These are phyloP conservation scores for Oenanthe melanoleuca DNA, from an alignment of 2,113 vertebrate species.

Conservation along the genomic window DNA sequence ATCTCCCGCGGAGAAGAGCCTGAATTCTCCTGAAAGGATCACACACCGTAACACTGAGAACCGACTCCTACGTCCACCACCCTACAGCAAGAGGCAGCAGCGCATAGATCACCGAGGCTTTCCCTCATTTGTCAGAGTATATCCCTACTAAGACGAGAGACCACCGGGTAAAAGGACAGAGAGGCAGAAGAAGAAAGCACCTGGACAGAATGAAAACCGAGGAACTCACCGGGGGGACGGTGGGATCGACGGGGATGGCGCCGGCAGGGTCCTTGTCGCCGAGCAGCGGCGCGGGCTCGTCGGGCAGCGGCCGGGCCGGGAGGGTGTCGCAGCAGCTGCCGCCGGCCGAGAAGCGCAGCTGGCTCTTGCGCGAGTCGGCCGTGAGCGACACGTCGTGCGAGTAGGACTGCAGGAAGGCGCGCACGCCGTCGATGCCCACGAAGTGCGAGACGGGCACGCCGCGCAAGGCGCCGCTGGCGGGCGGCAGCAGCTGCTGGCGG, in stretches of 20 bases:
- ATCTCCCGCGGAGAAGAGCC: rapidly evolving
- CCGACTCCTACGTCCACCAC: rapidly evolving
- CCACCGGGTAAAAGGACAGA: rapidly evolving
- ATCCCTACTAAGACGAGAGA: rapidly evolving
- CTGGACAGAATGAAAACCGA: rapidly evolving
- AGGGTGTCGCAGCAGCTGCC: not conserved
- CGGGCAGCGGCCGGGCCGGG: not conserved
- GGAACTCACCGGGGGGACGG: not conserved
- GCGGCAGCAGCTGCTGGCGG: no score
- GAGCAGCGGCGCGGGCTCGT: not conserved
- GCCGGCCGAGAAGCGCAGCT: no score
- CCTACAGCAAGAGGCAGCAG: rapidly evolving
- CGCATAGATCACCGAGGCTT: rapidly evolving
- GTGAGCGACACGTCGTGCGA: no score
- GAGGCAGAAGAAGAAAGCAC: rapidly evolving
- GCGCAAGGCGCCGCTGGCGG: no score
- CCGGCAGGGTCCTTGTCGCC: no score
- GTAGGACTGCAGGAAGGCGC: no score
- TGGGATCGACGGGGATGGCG: no score
- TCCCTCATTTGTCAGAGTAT: rapidly evolving
- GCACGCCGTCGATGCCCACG: no score
- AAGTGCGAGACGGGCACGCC: no score
- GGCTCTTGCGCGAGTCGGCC: no score
- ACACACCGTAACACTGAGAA: not conserved
- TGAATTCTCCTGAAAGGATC: no score